A percentile compares a stretch with the other conserved stretches of the same genome.
These are phyloP conservation scores for Potorous gilbertii DNA, from an alignment of 2,797 vertebrate genomes.

Conservation along the genomic window DNA sequence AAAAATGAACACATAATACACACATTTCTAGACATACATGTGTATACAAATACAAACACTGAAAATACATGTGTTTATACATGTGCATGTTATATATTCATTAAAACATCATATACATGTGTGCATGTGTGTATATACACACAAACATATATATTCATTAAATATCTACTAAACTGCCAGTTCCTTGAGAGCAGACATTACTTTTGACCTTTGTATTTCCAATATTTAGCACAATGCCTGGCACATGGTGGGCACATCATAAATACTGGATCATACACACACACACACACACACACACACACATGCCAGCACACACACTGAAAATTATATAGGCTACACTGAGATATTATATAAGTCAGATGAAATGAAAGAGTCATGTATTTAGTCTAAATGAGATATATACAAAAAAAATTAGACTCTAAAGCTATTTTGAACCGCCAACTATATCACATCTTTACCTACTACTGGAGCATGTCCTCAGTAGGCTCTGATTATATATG, in stretches of 20 bases:
- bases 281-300: neutral
- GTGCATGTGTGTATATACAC: too few relatives aligned
- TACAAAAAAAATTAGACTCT: neutral
- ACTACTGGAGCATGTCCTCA: neutral
- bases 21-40: neutral
- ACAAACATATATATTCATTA: neutral
- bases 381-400: neutral
- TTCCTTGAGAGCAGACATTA: neutral
- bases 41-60: neutral
- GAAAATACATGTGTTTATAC: neutral
- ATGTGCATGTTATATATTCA: neutral
- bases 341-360: neutral
- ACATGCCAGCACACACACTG: neutral
- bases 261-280: neutral
- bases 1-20: neutral
- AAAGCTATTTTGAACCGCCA: neutral
- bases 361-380: neutral
- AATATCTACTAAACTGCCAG: neutral
- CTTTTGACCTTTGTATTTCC: neutral
- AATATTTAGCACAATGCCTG: neutral
- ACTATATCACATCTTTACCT: neutral
- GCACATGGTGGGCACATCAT: neutral
- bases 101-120: neutral
- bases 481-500: neutral
- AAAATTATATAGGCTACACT: neutral